A percentile compares a stretch with the other conserved stretches of the same genome.
Conservation (phyloP, 2,797 vertebrate species). For the Telmatherina bonti region DNA sequence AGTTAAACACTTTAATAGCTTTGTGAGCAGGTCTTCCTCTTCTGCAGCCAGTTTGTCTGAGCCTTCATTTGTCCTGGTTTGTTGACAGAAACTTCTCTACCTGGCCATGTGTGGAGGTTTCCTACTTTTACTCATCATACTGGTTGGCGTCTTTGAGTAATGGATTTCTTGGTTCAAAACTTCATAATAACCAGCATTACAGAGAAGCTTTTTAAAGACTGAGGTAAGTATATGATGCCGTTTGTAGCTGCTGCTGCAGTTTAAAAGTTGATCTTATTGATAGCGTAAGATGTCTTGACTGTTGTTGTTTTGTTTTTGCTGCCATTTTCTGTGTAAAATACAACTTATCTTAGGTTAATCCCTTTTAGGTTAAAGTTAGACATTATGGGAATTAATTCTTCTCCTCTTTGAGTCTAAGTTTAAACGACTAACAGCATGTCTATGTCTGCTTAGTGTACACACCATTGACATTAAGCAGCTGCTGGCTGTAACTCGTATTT, state of each 20-base stretch:
- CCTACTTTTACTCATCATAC: constrained; percentile 87
- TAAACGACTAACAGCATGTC: background rate
- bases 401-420: background rate
- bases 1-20: constrained; percentile 3
- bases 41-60: no score
- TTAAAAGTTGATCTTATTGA: background rate
- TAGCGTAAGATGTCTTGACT: constrained; percentile 8
- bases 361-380: constrained; percentile 8
- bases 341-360: constrained; percentile 8
- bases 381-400: background rate
- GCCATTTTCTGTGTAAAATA: constrained; percentile 16
- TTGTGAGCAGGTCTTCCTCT: no score
- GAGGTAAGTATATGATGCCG: constrained; percentile 14
- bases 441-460: constrained; percentile 2
- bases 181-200: constrained; percentile 37
- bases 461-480: no score
- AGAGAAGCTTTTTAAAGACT: constrained; percentile 15
- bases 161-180: constrained; percentile 23
- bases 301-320: constrained; percentile 21
- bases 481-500: constrained; percentile 2
- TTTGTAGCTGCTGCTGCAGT: background rate
- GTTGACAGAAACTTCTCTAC: constrained; percentile 85
- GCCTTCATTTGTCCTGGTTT: constrained; percentile 15
- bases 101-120: constrained; percentile 86
- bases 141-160: constrained; percentile 76